Evolutionary conservation across 2,113 vertebrate species (phyloP), one percentile per base, ranked within the genome.

Genomic region (Cephalopholis sonnerati): DNA sequence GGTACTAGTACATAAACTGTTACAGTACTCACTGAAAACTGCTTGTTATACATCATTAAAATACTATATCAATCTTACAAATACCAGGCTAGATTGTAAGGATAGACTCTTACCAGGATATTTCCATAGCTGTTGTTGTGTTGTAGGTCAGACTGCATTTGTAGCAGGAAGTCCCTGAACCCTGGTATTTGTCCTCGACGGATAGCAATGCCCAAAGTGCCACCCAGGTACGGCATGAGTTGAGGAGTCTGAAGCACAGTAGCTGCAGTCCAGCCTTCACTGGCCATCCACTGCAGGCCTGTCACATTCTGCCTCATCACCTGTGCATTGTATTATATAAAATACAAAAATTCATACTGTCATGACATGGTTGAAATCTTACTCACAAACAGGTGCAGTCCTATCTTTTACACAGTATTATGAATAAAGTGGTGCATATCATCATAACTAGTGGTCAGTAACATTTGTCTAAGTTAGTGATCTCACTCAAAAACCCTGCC

Each of bases 201-300:
- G 20, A 95, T 95, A 13, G 94, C 93, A 7, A 89, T 91, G 1
- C 90, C 87, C 64, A 93, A 57, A 16, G 90, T 93, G 9, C 90
- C 90, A 7, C 48, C 62, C 54, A 93, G 55, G 75, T 89, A 91
- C 0, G 90, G 87, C 84, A 92, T 91, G 18, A 93, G 16, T 1
- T 22, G 41, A 0, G 85, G 82, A 0, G 75, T 88, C 7, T 93
- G 89, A 2, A 93, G 77, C 32, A 82, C 83, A 70, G 53, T 1
- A 25, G 83, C 77, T 70, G 79, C 6, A 61, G 85, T 73, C 92
- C 85, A 93, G 13, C 83, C 74, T 85, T 93, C 92, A 84, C 92
- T 91, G 16, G 88, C 87, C 13, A 93, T 93, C 95, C 95, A 96
- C 82, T 95, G 95, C n/a, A 86, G 85, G 13, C 90, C 92, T 41